Percentiles rank a stretch among this genome's conserved stretches.
Evolutionary conservation across 1,140 invertebrate species (phyloP).

Genomic region (Elymnias hypermnestra): DNA sequence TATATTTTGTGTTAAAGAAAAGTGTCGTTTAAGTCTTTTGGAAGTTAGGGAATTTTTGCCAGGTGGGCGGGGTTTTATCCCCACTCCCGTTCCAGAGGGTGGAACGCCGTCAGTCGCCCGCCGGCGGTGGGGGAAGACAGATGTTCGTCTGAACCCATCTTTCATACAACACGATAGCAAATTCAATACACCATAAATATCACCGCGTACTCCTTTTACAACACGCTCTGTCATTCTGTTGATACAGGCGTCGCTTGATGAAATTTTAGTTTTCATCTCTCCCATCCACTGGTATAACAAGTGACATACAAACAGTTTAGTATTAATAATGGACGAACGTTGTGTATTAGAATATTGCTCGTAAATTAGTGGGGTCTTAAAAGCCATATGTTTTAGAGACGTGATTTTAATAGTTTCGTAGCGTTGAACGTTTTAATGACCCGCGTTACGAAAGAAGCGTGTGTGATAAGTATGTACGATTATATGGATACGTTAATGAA

Average conservation of each 20-base stretch:
- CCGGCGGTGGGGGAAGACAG: conserved; percentile 62
- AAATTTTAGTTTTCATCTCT: conserved; percentile 17
- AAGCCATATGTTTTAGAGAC: conserved; percentile 19
- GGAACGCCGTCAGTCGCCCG: conserved; percentile 39
- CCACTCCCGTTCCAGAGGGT: conserved; percentile 27
- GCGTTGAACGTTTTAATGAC: conserved; percentile 16
- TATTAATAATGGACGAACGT: conserved; percentile 36
- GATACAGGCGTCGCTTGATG: conserved; percentile 16
- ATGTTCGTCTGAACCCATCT: conserved; percentile 49
- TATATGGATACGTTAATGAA: background rate
- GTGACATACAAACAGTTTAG: conserved; percentile 24
- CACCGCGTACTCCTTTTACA: conserved; percentile 28
- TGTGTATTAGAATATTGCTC: conserved; percentile 23
- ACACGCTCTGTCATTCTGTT: conserved; percentile 25
- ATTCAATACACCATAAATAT: conserved; percentile 64
- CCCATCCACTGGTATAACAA: too few relatives aligned
- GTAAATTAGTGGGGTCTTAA: conserved; percentile 28
- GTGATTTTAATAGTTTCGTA: conserved; percentile 34
- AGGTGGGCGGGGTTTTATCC: conserved; percentile 45
- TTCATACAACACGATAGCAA: conserved; percentile 62
- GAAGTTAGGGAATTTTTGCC: conserved; percentile 17
- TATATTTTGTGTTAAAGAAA: conserved; percentile 19
- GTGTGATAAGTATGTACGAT: conserved; percentile 11
- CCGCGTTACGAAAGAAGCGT: conserved; percentile 1
- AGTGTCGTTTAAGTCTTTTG: conserved; percentile 16